These are phyloP conservation scores for Dendrocopos noguchii DNA, from an alignment of 2,113 vertebrate species.

Conservation along the genomic window DNA sequence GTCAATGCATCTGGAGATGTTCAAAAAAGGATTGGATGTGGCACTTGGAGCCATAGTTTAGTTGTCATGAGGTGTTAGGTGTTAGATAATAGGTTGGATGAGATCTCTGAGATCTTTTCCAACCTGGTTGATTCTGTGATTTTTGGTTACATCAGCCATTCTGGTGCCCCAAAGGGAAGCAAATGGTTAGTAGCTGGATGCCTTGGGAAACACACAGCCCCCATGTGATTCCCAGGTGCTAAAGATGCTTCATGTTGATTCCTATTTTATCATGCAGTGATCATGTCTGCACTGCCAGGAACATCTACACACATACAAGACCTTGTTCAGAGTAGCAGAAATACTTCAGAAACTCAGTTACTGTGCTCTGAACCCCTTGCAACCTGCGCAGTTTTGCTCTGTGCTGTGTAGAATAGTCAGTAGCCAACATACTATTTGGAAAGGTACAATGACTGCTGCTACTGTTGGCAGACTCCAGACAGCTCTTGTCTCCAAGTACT, in stretches of 20 bases:
- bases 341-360: neutral
- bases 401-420: neutral
- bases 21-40: too few species aligned
- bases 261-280: neutral
- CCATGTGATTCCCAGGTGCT: neutral
- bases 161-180: neutral
- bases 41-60: too few species aligned
- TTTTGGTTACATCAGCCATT: neutral
- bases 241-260: neutral
- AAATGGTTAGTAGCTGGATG: fast-evolving
- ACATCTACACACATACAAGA: neutral
- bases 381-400: neutral
- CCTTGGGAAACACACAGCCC: neutral
- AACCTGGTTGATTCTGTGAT: too few species aligned
- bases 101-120: too few species aligned
- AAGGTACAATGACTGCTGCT: neutral
- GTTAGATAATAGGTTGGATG: too few species aligned
- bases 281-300: neutral
- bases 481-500: neutral
- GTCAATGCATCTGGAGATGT: too few species aligned
- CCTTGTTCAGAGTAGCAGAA: neutral
- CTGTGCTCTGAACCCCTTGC: neutral
- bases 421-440: neutral
- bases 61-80: too few species aligned
- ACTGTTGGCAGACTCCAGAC: neutral